Conservation (phyloP, 2,888 invertebrate genomes). For the Saturnia japonica region DNA sequence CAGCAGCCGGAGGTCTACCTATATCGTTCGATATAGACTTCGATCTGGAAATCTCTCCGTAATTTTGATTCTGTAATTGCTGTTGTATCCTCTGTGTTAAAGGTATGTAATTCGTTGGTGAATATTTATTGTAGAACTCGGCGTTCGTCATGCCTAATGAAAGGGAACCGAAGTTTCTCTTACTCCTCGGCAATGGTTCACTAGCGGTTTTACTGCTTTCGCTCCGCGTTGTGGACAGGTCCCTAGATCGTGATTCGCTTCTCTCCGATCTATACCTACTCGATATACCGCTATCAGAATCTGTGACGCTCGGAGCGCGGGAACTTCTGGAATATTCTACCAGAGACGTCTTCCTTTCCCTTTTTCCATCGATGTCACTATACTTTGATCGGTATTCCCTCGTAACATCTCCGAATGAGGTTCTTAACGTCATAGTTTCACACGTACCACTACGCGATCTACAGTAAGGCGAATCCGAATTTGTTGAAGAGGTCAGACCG, state of each 20-base stretch:
- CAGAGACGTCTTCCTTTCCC: constrained; percentile 66
- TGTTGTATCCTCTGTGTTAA: constrained; percentile 68
- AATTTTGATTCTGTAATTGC: constrained; percentile 50
- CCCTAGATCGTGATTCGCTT: constrained; percentile 79
- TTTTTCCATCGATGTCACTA: constrained; percentile 67
- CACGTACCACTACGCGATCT: constrained; percentile 70
- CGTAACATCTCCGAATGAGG: constrained; percentile 59
- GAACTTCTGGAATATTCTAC: constrained; percentile 65
- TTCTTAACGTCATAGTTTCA: constrained; percentile 59
- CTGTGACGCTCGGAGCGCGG: constrained; percentile 72
- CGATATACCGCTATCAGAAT: constrained; percentile 73
- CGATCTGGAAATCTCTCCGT: constrained; percentile 72
- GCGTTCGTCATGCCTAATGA: constrained; percentile 83
- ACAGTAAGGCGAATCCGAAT: constrained; percentile 81
- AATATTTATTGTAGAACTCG: constrained; percentile 88
- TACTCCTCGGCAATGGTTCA: constrained; percentile 61
- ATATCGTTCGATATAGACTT: constrained; percentile 83
- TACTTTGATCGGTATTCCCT: constrained; percentile 68
- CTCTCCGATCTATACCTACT: constrained; percentile 64
- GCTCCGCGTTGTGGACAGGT: constrained; percentile 78
- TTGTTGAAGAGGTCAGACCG: constrained; percentile 69
- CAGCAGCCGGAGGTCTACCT: constrained; percentile 72
- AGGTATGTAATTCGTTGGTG: constrained; percentile 88
- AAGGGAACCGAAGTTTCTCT: constrained; percentile 72
- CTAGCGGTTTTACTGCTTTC: constrained; percentile 77